Conservation (phyloP, 2,797 vertebrate species). For the Echeneis naucrates region DNA sequence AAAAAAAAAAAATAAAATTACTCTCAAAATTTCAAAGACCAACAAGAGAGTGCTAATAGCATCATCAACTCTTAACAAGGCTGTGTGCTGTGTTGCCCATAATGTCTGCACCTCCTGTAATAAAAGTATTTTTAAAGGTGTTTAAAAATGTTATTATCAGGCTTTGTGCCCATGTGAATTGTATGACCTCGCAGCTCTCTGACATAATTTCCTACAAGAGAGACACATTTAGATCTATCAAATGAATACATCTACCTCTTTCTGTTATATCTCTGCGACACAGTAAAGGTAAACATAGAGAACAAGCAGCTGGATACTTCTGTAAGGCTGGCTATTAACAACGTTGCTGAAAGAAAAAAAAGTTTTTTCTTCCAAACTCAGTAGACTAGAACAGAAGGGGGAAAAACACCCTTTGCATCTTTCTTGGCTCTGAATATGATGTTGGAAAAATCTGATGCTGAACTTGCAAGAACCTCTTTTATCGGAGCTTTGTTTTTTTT, state of each 20-base stretch:
- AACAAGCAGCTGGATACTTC: slow-evolving; percentile 35
- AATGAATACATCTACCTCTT: neutral
- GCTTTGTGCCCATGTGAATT: slow-evolving; percentile 23
- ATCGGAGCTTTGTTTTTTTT: slow-evolving; percentile 56
- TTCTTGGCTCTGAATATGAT: slow-evolving; percentile 64
- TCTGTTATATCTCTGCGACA: slow-evolving; percentile 3
- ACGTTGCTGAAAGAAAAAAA: slow-evolving; percentile 22
- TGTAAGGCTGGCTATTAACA: slow-evolving; percentile 47
- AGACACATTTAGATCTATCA: slow-evolving; percentile 9
- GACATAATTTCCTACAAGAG: slow-evolving; percentile 25
- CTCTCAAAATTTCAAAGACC: slow-evolving; percentile 38
- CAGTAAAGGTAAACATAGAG: slow-evolving; percentile 52
- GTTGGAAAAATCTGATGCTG: slow-evolving; percentile 40
- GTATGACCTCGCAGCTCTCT: slow-evolving; percentile 30
- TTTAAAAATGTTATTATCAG: slow-evolving; percentile 55
- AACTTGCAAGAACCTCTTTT: slow-evolving; percentile 57
- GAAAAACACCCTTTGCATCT: slow-evolving; percentile 50
- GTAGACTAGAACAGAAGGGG: slow-evolving; percentile 36
- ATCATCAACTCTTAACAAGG: slow-evolving; percentile 59
- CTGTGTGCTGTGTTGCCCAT: slow-evolving; percentile 29
- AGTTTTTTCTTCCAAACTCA: slow-evolving; percentile 48
- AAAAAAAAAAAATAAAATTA: slow-evolving; percentile 29
- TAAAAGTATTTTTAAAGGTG: slow-evolving; percentile 62
- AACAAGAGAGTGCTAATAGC: slow-evolving; percentile 57
- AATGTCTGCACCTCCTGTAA: slow-evolving; percentile 44